These are phyloP conservation scores for Herminia tarsipennalis DNA, from an alignment of 2,888 invertebrate genomes.

Conservation along the genomic window DNA sequence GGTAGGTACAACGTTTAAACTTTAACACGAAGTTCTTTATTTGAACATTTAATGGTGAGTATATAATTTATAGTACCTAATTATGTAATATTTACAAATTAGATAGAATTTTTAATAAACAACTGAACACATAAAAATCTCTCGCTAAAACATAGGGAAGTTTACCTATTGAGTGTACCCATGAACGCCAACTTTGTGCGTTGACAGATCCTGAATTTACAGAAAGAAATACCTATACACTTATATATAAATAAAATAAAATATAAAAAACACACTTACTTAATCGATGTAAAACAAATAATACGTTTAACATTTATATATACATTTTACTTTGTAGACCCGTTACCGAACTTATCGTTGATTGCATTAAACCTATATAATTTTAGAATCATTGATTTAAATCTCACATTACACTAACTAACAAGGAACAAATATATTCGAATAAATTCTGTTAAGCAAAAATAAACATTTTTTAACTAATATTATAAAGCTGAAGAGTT, in stretches of 20 bases:
- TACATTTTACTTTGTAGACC: constrained; percentile 47
- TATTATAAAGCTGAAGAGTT: too few relatives aligned
- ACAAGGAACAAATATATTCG: too few relatives aligned
- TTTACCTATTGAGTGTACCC: too few relatives aligned
- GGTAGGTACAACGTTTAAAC: constrained; percentile 4
- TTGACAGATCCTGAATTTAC: constrained; percentile 23
- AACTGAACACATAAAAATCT: constrained; percentile 33
- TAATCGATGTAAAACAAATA: constrained; percentile 50
- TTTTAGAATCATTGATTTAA: constrained; percentile 24
- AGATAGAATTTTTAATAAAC: constrained; percentile 14
- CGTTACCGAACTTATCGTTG: constrained; percentile 68
- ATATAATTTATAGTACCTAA: too few relatives aligned
- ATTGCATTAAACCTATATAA: constrained; percentile 21
- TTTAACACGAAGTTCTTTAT: constrained; percentile 17
- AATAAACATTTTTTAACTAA: too few relatives aligned
- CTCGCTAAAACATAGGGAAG: too few relatives aligned
- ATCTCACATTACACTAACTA: too few relatives aligned
- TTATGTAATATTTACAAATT: constrained; percentile 18
- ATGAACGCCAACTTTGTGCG: too few relatives aligned
- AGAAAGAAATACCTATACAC: constrained; percentile 23
- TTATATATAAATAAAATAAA: constrained; percentile 15
- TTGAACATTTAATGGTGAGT: too few relatives aligned
- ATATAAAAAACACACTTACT: not conserved
- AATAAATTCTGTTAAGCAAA: too few relatives aligned
- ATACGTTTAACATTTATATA: constrained; percentile 30